These are phyloP conservation scores for Eupsilia transversa DNA, from an alignment of 2,888 invertebrate species.

Conservation along the genomic window DNA sequence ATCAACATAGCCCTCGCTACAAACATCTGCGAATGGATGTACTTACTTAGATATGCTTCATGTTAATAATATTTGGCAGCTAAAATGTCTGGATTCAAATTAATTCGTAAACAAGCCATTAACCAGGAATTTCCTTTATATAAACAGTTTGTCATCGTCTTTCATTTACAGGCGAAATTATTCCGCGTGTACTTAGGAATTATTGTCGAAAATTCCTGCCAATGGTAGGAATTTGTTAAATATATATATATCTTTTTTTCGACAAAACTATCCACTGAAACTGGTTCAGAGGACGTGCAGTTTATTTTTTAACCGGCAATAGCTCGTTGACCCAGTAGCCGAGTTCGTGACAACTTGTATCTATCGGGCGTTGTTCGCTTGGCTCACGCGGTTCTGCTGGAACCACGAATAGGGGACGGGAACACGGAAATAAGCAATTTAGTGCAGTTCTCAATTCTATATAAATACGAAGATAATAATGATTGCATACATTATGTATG, in stretches of 20 bases:
- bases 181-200: neutral
- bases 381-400: constrained; percentile 56
- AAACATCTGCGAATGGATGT: neutral
- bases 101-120: constrained; percentile 43
- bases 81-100: constrained; percentile 18
- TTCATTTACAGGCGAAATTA: constrained; percentile 7
- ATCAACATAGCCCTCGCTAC: neutral
- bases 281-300: constrained; percentile 46
- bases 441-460: constrained; percentile 47
- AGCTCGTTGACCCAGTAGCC: constrained; percentile 85
- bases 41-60: constrained; percentile 9
- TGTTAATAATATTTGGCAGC: constrained; percentile 36
- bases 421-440: constrained; percentile 67
- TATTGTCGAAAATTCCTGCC: constrained; percentile 12
- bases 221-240: constrained; percentile 14
- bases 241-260: constrained; percentile 13
- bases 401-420: constrained; percentile 53
- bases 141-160: constrained; percentile 28
- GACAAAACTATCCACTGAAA: constrained; percentile 51
- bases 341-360: constrained; percentile 83
- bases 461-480: too few species aligned
- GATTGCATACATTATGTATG: too few species aligned
- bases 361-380: constrained; percentile 74
- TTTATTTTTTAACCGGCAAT: constrained; percentile 71
- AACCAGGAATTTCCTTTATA: constrained; percentile 24